Base-by-base conservation (phyloP, 2,888 invertebrate genomes). In the Sphinx pinastri region DNA sequence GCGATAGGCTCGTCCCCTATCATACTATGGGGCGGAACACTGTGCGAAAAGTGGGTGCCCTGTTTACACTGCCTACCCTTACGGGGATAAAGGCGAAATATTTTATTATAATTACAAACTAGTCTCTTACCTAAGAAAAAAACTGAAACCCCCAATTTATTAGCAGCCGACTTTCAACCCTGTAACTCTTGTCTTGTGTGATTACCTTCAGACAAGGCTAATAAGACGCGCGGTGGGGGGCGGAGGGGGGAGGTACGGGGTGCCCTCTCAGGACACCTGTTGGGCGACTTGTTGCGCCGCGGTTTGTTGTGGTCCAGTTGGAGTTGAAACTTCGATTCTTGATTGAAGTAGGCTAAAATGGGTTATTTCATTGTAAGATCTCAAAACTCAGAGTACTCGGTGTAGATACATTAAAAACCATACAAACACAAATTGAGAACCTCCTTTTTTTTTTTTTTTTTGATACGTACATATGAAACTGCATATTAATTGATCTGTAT, bases 121-220 rank as follows among this genome's bases (percentile, higher is more conserved):
- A 52, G 5, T 12, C 19, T 55, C 19, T 19, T 19, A 55, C 4
- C 55, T 38, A 55, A 16, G 19, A 55, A 11, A 55, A 55, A 55
- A 47, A 16, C n/a, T n/a, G 59, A 31, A 47, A 47, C 19, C 19
- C 13, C 19, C 47, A 49, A 63, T 63, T 63, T 63, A 59, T 67
- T 67, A 16, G 59, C 52, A 47, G 45, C 52, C 63, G 31, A 59
- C 67, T 57, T 19, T 63, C 63, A 63, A 12, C 63, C 47, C 78
- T 75, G 72, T 77, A 73, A 70, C 63, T 19, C 59, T 54, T 86
- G 88, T 89, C 88, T 85, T 79, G 79, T 81, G 85, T 87, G 86
- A 90, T 89, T 88, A 89, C 87, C 75, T 75, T 77, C 73, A 70
- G 60, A 78, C 52, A 72, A 77, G 79, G 81, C 78, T 81, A 81